These are phyloP conservation scores for Argya squamiceps DNA, from an alignment of 2,797 vertebrate species.

Conservation along the genomic window DNA sequence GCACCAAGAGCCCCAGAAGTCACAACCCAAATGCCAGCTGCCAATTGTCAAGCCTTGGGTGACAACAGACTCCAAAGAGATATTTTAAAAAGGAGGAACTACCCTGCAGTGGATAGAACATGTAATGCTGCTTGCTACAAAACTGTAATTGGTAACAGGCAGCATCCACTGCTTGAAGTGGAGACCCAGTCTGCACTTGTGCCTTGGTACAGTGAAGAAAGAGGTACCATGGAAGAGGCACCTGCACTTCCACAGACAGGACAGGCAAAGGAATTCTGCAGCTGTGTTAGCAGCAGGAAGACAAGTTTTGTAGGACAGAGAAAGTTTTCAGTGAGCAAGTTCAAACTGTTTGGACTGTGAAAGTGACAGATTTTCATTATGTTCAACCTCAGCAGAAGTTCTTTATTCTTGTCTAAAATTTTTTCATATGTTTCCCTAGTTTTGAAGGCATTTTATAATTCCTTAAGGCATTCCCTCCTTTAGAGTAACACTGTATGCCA, in stretches of 20 bases:
- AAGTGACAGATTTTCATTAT: background rate
- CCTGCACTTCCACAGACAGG: background rate
- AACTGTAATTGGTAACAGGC: background rate
- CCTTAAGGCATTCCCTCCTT: background rate
- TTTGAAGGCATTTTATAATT: background rate
- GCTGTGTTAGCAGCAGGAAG: background rate
- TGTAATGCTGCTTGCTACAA: accelerated
- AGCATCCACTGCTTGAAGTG: background rate
- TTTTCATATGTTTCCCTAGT: background rate
- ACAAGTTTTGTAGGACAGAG: background rate
- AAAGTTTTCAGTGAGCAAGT: background rate
- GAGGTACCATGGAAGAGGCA: background rate
- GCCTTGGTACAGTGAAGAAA: background rate
- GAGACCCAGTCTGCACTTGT: background rate
- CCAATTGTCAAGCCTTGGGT: background rate
- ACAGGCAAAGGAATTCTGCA: background rate
- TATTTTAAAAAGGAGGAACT: background rate
- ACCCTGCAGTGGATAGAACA: background rate
- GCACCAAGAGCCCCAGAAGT: background rate
- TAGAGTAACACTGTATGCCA: background rate
- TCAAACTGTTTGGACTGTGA: background rate
- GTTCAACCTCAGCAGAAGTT: background rate
- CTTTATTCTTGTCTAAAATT: background rate
- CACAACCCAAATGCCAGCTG: background rate
- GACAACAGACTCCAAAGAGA: background rate